Percentiles rank a stretch among this genome's conserved stretches.
phyloP scores from a whole-genome alignment of 53 echinoderm and acorn worm genomes.

The Holothuria scabra region DNA sequence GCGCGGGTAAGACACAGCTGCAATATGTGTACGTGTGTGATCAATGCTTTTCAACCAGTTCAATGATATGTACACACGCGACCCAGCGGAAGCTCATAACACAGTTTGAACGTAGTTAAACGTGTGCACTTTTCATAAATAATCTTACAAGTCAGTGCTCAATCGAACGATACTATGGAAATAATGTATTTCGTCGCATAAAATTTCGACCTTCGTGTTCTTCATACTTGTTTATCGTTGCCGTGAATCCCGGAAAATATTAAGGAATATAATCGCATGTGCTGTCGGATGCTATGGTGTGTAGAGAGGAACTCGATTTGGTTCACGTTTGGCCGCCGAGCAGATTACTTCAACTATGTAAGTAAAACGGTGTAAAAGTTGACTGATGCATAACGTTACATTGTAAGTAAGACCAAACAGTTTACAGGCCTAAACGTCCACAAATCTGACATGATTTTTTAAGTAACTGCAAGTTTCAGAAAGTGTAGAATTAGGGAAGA shows the following conservation, averaged over 20 bases:
- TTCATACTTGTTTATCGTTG: not conserved
- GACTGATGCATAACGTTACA: no score
- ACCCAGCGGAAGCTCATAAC: conserved; percentile 36
- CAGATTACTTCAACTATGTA: conserved; percentile 24
- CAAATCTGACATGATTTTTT: no score
- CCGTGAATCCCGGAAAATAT: conserved; percentile 15
- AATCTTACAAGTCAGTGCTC: no score
- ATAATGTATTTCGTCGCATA: no score
- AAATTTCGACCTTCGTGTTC: not conserved
- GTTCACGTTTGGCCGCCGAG: conserved; percentile 49
- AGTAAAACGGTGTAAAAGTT: not conserved
- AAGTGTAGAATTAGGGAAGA: no score
- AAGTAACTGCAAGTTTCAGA: no score
- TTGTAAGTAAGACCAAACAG: no score
- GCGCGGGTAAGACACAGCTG: conserved; percentile 1
- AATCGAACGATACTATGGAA: no score
- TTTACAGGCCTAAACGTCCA: no score
- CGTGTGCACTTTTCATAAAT: conserved; percentile 6
- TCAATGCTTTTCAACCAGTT: not conserved
- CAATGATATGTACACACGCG: conserved; percentile 36
- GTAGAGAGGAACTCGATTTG: not conserved
- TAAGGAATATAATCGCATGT: conserved; percentile 33
- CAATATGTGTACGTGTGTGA: conserved; percentile 26
- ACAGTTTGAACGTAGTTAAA: conserved; percentile 6
- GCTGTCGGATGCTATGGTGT: conserved; percentile 26